Base-by-base conservation (phyloP, 2,888 invertebrate genomes). In the Xestobium rufovillosum region DNA sequence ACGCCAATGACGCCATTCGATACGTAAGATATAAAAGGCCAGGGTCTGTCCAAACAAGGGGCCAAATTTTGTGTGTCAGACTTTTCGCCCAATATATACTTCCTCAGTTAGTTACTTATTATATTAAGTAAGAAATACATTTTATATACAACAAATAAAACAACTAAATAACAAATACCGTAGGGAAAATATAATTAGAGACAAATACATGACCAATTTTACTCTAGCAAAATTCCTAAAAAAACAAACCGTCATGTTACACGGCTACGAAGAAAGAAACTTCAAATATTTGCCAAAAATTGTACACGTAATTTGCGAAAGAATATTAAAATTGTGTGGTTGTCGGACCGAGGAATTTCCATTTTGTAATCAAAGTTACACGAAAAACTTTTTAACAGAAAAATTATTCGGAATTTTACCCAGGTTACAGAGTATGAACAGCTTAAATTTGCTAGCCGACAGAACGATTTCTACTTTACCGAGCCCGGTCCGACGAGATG, bases 41-140 rank as follows among this genome's bases (percentile, higher is more conserved):
- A 0, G 75, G 78, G 40, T 80, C 88, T 0, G 80, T 90, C 23
- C 90, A 90, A 69, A 88, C 87, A 1, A 73, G 81, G 9, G 80
- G 81, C 0, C 90, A 90, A 68, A 83, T 90, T 44, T 68, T 78
- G 30, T 83, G 83, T 55, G 80, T 89, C 23, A 78, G 84, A 56
- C 82, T 86, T 60, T 88, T 90, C 61, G 84, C 84, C 52, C 78
- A 80, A 56, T 84, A 80, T 53, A 71, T 89, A 39, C 74, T 82
- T 58, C 86, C 87, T 8, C 80, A 80, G 60, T 78, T 81, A 46
- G 71, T 80, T 28, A 76, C 86, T 2, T 88, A 78, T 61, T 78
- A 80, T 48, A 73, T 78, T 43, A 79, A 72, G 77, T 83, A 61
- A 67, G 71, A 56, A 38, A 23, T 43, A 39, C 37, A 40, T 45